Base-by-base conservation (phyloP, 37 sponge, comb jelly and placozoan genomes). In the Mnemiopsis leidyi region DNA sequence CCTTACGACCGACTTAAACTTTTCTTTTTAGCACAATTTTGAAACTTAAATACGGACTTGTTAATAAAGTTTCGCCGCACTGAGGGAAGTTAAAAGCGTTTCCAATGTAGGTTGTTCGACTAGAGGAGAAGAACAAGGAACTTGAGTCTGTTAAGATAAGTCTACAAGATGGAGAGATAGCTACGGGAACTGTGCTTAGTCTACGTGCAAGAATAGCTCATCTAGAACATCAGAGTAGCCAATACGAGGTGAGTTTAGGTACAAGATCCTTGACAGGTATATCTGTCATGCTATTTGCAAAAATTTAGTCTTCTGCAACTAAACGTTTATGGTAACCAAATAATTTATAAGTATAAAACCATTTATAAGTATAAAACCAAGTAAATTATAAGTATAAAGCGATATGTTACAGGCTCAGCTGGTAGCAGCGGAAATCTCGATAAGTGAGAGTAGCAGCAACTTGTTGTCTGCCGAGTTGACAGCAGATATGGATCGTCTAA, bases 161-260 rank as follows among this genome's bases (percentile, higher is more conserved):
- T 79, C 35, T 79, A 7, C 32, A 79, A 5, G 35, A 31, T 23
- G 3, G 38, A 5, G 82, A 79, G 37, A 35, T 79, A 23, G 82
- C 82, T 13, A 36, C 37, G 33, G 82, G 35, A 29, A 79, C 36
- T 35, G 35, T 79, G 20, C 82, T 31, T 1, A 79, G 82, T 79
- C 7, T 79, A 21, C 3, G 29, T 3, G 35, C 82, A 13, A 23
- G 82, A 29, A 79, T 79, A 29, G 82, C 82, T 20, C 82, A 79
- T 79, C 37, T 79, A 1, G 82, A 79, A 79, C 82, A 79, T 33
- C 82, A 23, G 23, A 79, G 29, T 33, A 28, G 36, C 36, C 23
- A 79, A 31, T 79, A 35, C 82, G 38, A 79, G 82, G 82, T 35
- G 13, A 48, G 61, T n/a, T n/a, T n/a, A n/a, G n/a, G n/a, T n/a